Base-by-base conservation (phyloP, 2,113 vertebrate genomes). In the Colaptes auratus region DNA sequence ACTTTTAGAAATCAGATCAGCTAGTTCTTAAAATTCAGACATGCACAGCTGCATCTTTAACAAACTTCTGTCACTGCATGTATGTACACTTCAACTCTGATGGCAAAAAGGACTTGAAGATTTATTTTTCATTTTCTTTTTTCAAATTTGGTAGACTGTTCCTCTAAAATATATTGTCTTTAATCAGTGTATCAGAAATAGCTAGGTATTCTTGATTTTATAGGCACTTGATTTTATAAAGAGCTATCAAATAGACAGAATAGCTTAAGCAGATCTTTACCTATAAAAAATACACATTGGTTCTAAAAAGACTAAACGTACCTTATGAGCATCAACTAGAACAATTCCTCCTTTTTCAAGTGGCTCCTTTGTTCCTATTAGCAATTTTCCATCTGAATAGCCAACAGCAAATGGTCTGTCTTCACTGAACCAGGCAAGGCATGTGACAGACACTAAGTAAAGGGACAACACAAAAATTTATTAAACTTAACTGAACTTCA, bases 341-440 rank as follows among this genome's bases (percentile, higher is more conserved):
- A 99, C 63, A 2, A 99, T 97, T 70, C 98, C 98, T 97, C 98
- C 98, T 96, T 99, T 99, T 84, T 99, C 99, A 56, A 98, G 80
- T 4, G 98, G 98, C 59, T 99, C 98, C 89, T 98, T 99, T 78
- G 98, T 98, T 86, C 98, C 99, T 59, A 99, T 97, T 75, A 99
- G 97, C 76, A 99, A 96, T 90, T 99, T 99, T 24, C 99, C 99
- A 93, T 99, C 99, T 30, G 99, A 98, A 86, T 99, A 99, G 74
- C 99, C 99, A 42, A 99, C 98, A 27, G 99, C 99, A 96, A 99
- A 99, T 3, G 99, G 98, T 86, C 97, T 98, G 94, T 99, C 99
- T 95, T 99, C 99, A 61, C 98, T 99, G 98, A 98, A 99, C 99
- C 99, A 99, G 55, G 99, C 98, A 12, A 99, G 98, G 94, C 98